These are phyloP conservation scores for Scortum barcoo DNA, from an alignment of 2,113 vertebrate genomes.

Conservation along the genomic window DNA sequence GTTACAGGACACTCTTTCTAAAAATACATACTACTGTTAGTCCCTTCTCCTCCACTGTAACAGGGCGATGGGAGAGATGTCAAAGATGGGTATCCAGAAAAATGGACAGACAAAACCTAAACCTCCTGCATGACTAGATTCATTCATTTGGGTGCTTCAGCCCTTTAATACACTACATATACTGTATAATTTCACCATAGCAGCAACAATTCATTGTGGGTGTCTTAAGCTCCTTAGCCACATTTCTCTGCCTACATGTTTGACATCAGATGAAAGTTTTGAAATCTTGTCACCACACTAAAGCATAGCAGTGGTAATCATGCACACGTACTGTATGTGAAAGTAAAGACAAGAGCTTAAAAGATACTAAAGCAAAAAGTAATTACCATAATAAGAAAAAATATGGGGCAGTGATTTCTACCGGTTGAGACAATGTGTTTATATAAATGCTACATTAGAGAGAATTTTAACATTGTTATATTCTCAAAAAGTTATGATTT, in stretches of 20 bases:
- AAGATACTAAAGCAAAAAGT: slow-evolving; percentile 5
- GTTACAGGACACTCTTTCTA: too few species aligned
- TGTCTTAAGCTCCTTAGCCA: slow-evolving; percentile 22
- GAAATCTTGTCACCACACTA: slow-evolving; percentile 1
- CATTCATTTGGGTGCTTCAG: neutral
- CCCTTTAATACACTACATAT: neutral
- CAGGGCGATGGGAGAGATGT: rapidly evolving
- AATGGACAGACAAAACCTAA: neutral
- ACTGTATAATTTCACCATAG: neutral
- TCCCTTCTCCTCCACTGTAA: neutral
- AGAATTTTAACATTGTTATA: neutral
- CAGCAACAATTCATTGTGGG: neutral
- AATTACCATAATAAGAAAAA: slow-evolving; percentile 21
- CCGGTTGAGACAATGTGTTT: neutral
- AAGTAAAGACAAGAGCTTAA: slow-evolving; percentile 25
- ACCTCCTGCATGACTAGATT: neutral
- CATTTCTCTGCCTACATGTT: slow-evolving; percentile 25
- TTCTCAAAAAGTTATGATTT: slow-evolving; percentile 14
- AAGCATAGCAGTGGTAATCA: slow-evolving; percentile 15
- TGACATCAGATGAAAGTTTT: slow-evolving; percentile 30
- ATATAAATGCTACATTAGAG: slow-evolving; percentile 13
- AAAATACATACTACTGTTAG: too few species aligned
- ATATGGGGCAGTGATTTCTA: slow-evolving; percentile 2
- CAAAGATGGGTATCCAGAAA: neutral
- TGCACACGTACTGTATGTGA: neutral